Percentiles rank a stretch among this genome's conserved stretches.
Evolutionary conservation across 1,140 invertebrate species (phyloP).

Genomic region (Pogonomyrmex barbatus): DNA sequence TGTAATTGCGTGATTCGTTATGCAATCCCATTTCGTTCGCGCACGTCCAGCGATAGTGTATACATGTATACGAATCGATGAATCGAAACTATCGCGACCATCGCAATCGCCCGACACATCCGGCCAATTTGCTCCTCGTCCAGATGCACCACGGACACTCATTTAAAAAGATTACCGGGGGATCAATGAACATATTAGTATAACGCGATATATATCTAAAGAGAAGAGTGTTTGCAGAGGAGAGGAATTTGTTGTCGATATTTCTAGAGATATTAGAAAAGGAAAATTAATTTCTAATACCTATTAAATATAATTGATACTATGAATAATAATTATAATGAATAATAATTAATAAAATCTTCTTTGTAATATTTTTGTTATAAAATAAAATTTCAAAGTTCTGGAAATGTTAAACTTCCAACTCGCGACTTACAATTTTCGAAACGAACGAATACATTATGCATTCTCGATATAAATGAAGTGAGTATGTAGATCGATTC

Average conservation of each 20-base stretch:
- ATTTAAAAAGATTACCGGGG: not conserved
- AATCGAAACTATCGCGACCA: constrained; percentile 26
- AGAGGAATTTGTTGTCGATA: not conserved
- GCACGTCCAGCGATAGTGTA: not conserved
- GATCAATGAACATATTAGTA: not conserved
- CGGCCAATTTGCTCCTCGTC: constrained; percentile 29
- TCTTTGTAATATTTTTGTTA: not conserved
- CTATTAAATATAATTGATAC: no score
- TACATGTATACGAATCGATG: constrained; percentile 22
- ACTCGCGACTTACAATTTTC: not conserved
- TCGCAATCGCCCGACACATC: constrained; percentile 2
- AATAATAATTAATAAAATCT: not conserved
- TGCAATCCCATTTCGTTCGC: constrained; percentile 16
- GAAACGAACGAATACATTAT: not conserved
- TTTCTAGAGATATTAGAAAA: not conserved
- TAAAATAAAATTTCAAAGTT: not conserved
- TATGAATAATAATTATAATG: no score
- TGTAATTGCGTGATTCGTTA: constrained; percentile 50
- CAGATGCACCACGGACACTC: not conserved
- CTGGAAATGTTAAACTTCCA: not conserved
- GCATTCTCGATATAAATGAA: constrained; percentile 29
- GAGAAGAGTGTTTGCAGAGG: not conserved
- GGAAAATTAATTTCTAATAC: not conserved
- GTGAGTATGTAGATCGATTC: constrained; percentile 28
- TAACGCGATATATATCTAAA: constrained; percentile 24